A percentile compares a stretch with the other conserved stretches of the same genome.
phyloP scores from a whole-genome alignment of 1,140 invertebrate species.

The Muscidifurax raptorellus region DNA sequence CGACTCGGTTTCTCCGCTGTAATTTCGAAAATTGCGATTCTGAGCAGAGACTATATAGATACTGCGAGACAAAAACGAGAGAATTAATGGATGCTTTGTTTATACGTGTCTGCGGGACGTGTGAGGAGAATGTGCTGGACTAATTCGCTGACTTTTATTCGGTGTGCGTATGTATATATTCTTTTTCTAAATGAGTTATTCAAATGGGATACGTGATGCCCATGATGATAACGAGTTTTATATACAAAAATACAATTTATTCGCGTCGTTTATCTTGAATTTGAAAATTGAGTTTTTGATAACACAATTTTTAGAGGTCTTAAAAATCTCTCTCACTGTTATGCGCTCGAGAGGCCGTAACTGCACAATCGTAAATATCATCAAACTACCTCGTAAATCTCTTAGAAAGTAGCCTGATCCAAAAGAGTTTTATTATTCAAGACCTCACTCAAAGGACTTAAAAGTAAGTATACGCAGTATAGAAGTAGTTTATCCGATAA shows the following conservation, averaged over 20 bases:
- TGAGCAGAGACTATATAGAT: neutral
- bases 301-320: neutral
- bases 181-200: neutral
- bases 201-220: neutral
- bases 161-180: neutral
- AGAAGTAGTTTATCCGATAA: neutral
- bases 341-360: neutral
- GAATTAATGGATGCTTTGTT: slow-evolving; percentile 5
- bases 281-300: neutral
- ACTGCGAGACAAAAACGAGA: neutral
- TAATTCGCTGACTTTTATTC: neutral
- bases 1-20: neutral
- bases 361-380: neutral
- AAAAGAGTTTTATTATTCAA: neutral
- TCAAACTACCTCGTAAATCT: neutral
- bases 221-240: neutral
- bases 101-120: neutral
- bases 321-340: neutral
- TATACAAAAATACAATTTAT: too few species aligned
- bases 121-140: neutral
- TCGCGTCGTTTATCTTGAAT: neutral
- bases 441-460: neutral
- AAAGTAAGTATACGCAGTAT: neutral
- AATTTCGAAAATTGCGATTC: neutral
- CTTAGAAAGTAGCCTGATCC: neutral